Evolutionary conservation across 2,797 vertebrate genomes (phyloP), one percentile per base, ranked within the genome.

Genomic region (Simalia tracyae): DNA sequence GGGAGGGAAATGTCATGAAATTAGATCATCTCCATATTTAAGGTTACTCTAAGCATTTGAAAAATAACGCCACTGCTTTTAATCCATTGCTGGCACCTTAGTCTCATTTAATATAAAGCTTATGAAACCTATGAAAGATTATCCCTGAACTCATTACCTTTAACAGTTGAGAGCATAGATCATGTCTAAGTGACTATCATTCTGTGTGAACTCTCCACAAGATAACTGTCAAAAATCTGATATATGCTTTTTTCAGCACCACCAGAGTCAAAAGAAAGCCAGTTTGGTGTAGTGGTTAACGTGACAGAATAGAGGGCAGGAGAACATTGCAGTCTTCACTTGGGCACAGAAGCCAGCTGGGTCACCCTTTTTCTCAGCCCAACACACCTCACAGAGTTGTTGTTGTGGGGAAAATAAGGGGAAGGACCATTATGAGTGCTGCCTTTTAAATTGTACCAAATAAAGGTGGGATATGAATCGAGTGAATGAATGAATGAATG

Each of bases 21-120:
- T 97, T 96, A 97, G 95, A 97, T 97, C 95, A 97, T 97, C 95
- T 97, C 95, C 95, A 96, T 97, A 97, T 97, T 97, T 97, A 97
- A 98, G 97, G 97, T 97, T 97, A 96, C 96, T 94, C 90, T 97
- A 97, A 97, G 97, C 93, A 95, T 95, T 97, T 93, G 92, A 97
- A 97, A 98, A 98, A 97, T 98, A 98, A 97, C 96, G 97, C 95
- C 94, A 92, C 42, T 96, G 93, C 93, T 97, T 90, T 97, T 97
- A 97, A 97, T 97, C 96, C 94, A 84, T 9, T 56, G 60, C 96
- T 97, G 97, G 96, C 96, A 97, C 97, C 97, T 97, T 97, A 94
- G 42, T 97, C 96, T 97, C 96, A 95, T 98, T 97, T 97, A 97
- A 97, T 97, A 96, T 95, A 96, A 97, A 97, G 97, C 94, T 95